These are phyloP conservation scores for Apis mellifera DNA, from an alignment of 1,140 invertebrate species.

Conservation along the genomic window DNA sequence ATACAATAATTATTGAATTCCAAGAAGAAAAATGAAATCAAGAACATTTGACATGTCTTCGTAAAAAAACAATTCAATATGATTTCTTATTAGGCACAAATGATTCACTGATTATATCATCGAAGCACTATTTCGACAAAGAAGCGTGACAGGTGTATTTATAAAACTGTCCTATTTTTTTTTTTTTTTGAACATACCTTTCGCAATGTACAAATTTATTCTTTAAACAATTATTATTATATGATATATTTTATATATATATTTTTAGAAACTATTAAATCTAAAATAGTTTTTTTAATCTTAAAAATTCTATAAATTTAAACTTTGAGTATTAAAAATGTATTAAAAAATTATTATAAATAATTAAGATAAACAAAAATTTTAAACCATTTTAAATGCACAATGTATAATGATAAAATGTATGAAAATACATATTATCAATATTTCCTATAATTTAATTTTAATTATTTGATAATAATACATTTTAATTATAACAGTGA, in stretches of 20 bases:
- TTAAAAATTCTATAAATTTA: no score
- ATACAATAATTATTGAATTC: neutral
- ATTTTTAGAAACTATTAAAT: no score
- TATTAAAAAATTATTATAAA: neutral
- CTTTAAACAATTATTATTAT: neutral
- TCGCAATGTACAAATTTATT: neutral
- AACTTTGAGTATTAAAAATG: no score
- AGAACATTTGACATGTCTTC: neutral
- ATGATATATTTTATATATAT: neutral
- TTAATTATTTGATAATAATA: neutral
- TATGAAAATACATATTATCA: neutral
- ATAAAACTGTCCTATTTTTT: conserved; percentile 24
- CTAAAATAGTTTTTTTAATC: neutral
- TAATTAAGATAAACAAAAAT: no score
- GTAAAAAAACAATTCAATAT: neutral
- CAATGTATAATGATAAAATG: neutral
- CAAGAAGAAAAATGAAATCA: neutral
- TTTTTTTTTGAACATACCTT: neutral
- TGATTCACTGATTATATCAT: conserved; percentile 36
- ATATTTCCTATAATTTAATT: neutral
- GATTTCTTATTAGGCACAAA: conserved; percentile 32
- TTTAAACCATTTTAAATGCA: neutral
- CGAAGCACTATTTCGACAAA: conserved; percentile 19
- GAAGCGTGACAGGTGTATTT: conserved; percentile 31
- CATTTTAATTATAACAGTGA: neutral